Evolutionary conservation across 2,113 vertebrate species (phyloP).

Genomic region (Aphelocoma coerulescens): DNA sequence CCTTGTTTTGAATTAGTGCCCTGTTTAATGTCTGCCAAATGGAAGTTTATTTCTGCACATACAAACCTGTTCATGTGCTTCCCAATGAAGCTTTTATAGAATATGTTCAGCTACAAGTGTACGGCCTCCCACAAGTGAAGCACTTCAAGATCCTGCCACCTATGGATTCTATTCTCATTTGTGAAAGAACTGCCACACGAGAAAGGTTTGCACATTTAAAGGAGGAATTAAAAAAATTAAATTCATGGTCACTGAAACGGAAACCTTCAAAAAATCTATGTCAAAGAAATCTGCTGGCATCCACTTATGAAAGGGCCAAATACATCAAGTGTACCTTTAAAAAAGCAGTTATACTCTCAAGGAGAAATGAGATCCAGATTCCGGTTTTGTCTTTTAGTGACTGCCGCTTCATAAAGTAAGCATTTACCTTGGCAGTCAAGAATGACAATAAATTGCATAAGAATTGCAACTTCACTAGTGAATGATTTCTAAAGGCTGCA

Average conservation of each 20-base stretch:
- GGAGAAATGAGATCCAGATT: background rate
- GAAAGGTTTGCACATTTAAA: background rate
- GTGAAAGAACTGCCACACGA: background rate
- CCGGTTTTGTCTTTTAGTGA: background rate
- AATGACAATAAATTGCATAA: background rate
- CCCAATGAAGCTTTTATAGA: background rate
- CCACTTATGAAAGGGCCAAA: background rate
- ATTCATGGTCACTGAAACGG: background rate
- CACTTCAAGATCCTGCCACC: background rate
- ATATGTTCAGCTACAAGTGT: background rate
- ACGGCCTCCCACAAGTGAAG: background rate
- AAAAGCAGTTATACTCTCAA: background rate
- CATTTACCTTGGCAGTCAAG: background rate
- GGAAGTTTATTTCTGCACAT: background rate
- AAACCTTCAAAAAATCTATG: background rate
- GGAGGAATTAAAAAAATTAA: background rate
- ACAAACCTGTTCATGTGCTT: background rate
- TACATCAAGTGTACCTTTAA: background rate
- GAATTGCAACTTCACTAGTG: background rate
- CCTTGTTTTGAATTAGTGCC: background rate
- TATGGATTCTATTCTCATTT: background rate
- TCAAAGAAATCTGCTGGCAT: background rate
- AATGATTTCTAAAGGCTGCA: background rate
- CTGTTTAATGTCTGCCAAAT: background rate
- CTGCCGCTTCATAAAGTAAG: background rate